Evolutionary conservation across 1,140 invertebrate genomes (phyloP), one percentile per base, ranked within the genome.

Genomic region (Sipha flava): DNA sequence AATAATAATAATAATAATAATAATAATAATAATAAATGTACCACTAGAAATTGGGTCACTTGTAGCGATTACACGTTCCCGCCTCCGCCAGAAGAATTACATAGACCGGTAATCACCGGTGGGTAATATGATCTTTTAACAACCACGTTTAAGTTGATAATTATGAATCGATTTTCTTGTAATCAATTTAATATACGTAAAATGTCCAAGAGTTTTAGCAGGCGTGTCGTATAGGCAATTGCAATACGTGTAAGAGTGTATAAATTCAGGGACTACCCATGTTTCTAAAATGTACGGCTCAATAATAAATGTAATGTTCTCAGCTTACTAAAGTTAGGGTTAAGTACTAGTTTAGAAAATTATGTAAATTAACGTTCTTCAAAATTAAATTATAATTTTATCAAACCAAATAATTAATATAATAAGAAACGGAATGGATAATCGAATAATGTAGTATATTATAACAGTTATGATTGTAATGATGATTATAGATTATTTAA

Each of bases 151-250:
- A 14, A 57, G 9, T n/a, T n/a, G n/a, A n/a, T n/a, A n/a, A n/a
- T n/a, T n/a, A n/a, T n/a, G n/a, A n/a, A n/a, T n/a, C n/a, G n/a
- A n/a, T n/a, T n/a, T 10, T 6, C 5, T 54, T 12, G 3, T 10
- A 21, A 37, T 10, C 34, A 37, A 14, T 34, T 34, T 37, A 43
- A 9, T 3, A 6, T 1, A 52, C n/a, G 9, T 52, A 52, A 21
- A 6, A 21, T 57, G 18, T 26, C 23, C 26, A 34, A 73, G 18
- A n/a, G 45, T 57, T 16, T 54, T 57, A 57, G 47, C 47, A 57
- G 72, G 72, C 72, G 72, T 57, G 6, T 57, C 12, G 72, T 75
- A 26, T 75, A 75, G 72, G 72, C 72, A 75, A 75, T 75, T 57
- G 31, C 49, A 31, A 31, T 75, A 54, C 72, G 21, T 3, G 31